phyloP scores from a whole-genome alignment of 2,797 vertebrate species.

The Glossophaga mutica region DNA sequence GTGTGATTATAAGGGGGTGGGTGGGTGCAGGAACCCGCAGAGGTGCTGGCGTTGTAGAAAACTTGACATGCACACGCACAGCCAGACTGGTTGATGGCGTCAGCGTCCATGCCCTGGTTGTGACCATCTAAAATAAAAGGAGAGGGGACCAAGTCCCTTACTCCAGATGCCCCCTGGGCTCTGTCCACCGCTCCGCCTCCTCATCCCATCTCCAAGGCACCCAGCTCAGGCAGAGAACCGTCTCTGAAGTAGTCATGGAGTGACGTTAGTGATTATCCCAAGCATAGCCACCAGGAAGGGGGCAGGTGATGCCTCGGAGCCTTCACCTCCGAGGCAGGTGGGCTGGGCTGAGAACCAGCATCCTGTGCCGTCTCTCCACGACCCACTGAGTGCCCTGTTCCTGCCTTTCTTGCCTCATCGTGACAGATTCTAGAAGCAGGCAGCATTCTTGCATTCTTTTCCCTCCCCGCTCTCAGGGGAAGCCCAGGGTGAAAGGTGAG shows the following conservation, averaged over 20 bases:
- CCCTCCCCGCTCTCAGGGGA: background rate
- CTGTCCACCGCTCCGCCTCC: background rate
- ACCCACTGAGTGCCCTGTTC: background rate
- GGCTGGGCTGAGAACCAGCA: background rate
- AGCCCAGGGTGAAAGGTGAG: slow-evolving; percentile 55
- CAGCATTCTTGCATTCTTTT: background rate
- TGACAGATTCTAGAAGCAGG: background rate
- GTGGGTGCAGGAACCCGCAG: background rate
- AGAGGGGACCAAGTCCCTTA: background rate
- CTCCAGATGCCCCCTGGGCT: background rate
- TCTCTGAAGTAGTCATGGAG: background rate
- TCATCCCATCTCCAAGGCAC: background rate
- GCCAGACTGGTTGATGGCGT: no score
- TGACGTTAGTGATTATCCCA: background rate
- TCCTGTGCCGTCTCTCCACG: background rate
- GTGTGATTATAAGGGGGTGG: background rate
- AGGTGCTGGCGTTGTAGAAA: no score
- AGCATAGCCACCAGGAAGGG: background rate
- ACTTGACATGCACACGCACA: no score
- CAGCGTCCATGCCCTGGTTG: no score
- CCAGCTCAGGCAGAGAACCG: background rate
- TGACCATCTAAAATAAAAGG: background rate
- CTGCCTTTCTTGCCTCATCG: background rate
- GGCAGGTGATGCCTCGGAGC: background rate
- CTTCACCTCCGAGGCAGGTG: rapidly evolving